Percentiles rank a stretch among this genome's conserved stretches.
phyloP scores from a whole-genome alignment of 2,888 invertebrate species.

The Hyppa rectilinea region DNA sequence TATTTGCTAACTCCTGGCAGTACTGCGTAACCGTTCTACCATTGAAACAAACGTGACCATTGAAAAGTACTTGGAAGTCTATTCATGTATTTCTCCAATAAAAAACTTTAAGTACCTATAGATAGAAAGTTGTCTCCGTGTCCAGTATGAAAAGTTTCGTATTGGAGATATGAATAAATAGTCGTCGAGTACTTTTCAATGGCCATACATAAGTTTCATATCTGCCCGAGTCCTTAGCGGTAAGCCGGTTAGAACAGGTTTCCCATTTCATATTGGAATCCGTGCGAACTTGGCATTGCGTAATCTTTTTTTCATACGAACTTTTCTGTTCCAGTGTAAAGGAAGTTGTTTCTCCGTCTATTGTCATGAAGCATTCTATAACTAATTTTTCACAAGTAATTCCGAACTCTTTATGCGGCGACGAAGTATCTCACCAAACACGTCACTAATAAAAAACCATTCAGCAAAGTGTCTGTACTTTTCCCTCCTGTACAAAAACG shows the following conservation, averaged over 20 bases:
- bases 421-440: neutral
- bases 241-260: neutral
- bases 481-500: constrained; percentile 15
- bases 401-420: neutral
- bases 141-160: too few species aligned
- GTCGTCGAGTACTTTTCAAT: neutral
- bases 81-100: too few species aligned
- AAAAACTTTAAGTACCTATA: too few species aligned
- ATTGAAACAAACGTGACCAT: too few species aligned
- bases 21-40: neutral
- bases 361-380: neutral
- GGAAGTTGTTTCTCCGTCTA: neutral
- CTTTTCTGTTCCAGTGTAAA: neutral
- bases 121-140: too few species aligned
- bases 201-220: neutral
- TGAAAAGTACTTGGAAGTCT: too few species aligned
- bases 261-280: neutral
- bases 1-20: constrained; percentile 22
- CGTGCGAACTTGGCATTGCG: neutral
- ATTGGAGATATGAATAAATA: neutral
- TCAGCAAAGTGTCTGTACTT: neutral
- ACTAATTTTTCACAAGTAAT: too few species aligned
- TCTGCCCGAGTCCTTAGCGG: too few species aligned
- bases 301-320: neutral
- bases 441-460: constrained; percentile 20